A percentile compares a stretch with the other conserved stretches of the same genome.
phyloP scores from a whole-genome alignment of 2,113 vertebrate species.

The Dissostichus mawsoni region DNA sequence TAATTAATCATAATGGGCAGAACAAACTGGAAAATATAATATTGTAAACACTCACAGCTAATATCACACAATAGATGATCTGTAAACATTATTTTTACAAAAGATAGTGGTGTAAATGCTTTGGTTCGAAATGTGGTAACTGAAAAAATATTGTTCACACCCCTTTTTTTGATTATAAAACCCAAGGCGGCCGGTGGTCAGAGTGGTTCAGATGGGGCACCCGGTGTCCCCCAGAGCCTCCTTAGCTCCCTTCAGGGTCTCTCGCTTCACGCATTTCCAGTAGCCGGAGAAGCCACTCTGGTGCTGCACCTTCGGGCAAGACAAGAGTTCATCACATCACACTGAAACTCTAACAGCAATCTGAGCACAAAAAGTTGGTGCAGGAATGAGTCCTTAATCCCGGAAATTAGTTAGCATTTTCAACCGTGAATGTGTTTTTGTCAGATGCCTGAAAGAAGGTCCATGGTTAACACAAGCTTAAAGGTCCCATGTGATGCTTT shows the following conservation, averaged over 20 bases:
- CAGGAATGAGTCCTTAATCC: too few species aligned
- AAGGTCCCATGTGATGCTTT: too few species aligned
- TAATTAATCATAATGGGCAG: background rate
- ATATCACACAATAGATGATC: background rate
- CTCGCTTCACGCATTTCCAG: constrained; percentile 97
- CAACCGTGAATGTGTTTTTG: too few species aligned
- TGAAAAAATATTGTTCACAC: constrained; percentile 6
- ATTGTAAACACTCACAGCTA: constrained; percentile 37
- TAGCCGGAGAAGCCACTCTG: constrained; percentile 90
- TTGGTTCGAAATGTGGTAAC: background rate
- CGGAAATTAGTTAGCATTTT: too few species aligned
- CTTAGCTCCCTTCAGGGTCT: constrained; percentile 93
- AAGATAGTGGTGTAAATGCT: constrained; percentile 43
- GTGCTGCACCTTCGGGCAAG: constrained; percentile 87
- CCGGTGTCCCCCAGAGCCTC: constrained; percentile 89
- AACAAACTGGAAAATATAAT: background rate
- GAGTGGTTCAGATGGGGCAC: constrained; percentile 84
- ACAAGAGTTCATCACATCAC: background rate
- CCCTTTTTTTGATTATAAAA: background rate
- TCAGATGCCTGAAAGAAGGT: too few species aligned
- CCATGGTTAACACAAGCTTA: too few species aligned
- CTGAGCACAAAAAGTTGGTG: background rate
- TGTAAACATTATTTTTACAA: constrained; percentile 41
- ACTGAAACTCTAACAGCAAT: background rate
- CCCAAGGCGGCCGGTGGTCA: background rate